phyloP scores from a whole-genome alignment of 2,888 invertebrate species.

The Drosophila phalerata region DNA sequence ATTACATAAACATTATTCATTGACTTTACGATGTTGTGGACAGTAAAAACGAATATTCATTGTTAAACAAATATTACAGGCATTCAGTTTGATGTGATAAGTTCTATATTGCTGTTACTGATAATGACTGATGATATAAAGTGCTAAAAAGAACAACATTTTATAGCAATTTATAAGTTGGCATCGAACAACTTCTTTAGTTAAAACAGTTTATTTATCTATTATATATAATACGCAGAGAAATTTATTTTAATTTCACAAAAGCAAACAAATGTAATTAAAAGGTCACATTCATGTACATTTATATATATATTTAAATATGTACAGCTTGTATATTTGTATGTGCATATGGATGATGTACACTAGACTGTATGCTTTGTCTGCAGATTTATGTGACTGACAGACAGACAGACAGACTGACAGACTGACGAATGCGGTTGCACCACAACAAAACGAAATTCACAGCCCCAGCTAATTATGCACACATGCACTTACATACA shows the following conservation, averaged over 20 bases:
- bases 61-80: conserved; percentile 17
- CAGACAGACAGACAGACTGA: conserved; percentile 4
- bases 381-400: conserved; percentile 31
- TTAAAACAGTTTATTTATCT: not conserved
- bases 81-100: conserved; percentile 10
- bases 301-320: conserved; percentile 16
- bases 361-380: conserved; percentile 20
- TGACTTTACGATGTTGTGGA: conserved; percentile 1
- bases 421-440: conserved; percentile 15
- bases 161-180: not conserved
- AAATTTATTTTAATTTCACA: conserved; percentile 20
- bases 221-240: conserved; percentile 1
- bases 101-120: conserved; percentile 10
- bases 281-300: not conserved
- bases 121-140: not conserved
- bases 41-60: conserved; percentile 16
- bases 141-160: conserved; percentile 1
- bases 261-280: conserved; percentile 6
- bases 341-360: conserved; percentile 24
- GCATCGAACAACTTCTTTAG: too few species aligned
- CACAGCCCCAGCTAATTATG: conserved; percentile 49
- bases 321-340: not conserved
- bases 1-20: conserved; percentile 73
- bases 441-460: conserved; percentile 48
- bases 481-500: conserved; percentile 12